Conservation (phyloP, 1,140 invertebrate genomes). For the Copidosoma floridanum region DNA sequence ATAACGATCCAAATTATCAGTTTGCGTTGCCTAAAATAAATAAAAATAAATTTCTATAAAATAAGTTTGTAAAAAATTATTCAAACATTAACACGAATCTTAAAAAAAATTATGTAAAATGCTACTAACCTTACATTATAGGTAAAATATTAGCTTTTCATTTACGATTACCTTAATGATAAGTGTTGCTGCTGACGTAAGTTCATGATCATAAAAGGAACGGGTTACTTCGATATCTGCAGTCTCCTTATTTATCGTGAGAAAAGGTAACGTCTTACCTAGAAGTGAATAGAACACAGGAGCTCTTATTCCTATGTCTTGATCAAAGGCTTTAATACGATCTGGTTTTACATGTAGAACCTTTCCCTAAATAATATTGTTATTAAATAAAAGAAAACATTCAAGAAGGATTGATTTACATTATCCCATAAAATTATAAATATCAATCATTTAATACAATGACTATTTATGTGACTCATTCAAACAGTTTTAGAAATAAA, state of each 20-base stretch:
- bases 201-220: conserved; percentile 62
- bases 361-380: conserved; percentile 57
- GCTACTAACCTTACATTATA: too few relatives aligned
- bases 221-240: conserved; percentile 63
- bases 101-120: too few relatives aligned
- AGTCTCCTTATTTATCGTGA: conserved; percentile 60
- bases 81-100: too few relatives aligned
- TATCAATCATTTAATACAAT: too few relatives aligned
- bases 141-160: too few relatives aligned
- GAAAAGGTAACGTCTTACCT: conserved; percentile 53
- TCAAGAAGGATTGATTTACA: not conserved
- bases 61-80: too few relatives aligned
- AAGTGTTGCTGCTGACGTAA: conserved; percentile 69
- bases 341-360: conserved; percentile 60
- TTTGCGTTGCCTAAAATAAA: conserved; percentile 71
- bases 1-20: conserved; percentile 85
- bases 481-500: too few relatives aligned
- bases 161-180: conserved; percentile 63
- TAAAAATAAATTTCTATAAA: too few relatives aligned
- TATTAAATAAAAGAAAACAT: not conserved
- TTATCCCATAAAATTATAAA: not conserved
- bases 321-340: conserved; percentile 72
- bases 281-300: conserved; percentile 67
- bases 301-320: conserved; percentile 77
- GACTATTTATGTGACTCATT: too few relatives aligned